Base-by-base conservation (phyloP, 1,140 invertebrate genomes). In the Anthonomus grandis region DNA sequence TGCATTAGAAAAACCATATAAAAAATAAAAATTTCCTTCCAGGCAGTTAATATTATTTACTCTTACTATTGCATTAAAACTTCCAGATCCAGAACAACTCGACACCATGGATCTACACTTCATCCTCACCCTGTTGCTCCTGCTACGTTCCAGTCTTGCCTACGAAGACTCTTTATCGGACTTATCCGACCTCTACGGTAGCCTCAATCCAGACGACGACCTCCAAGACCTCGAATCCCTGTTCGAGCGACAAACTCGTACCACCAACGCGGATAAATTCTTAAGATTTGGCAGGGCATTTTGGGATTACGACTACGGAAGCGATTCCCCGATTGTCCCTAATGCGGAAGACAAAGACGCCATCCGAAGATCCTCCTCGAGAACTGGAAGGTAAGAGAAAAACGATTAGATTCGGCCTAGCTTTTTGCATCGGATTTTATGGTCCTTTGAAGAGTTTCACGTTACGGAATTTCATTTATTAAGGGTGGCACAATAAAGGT, bases 361-460 rank as follows among this genome's bases (percentile, higher is more conserved):
- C 4, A 41, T 39, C 5, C 42, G 59, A 27, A n/a, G n/a, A n/a
- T n/a, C n/a, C n/a, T 59, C 59, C 21, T 49, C 62, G 8, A 23
- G 62, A 47, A 58, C 55, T 34, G 62, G 62, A 27, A 55, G 55
- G 48, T 19, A 31, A 27, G 62, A 58, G 25, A 63, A 63, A 54
- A 63, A 63, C 49, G 58, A 63, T 63, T 47, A 59, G 62, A 44
- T 63, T 63, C 48, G 61, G 61, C 36, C 57, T n/a, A n/a, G n/a
- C n/a, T n/a, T n/a, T n/a, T n/a, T n/a, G n/a, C n/a, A n/a, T n/a
- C n/a, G n/a, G n/a, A n/a, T n/a, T n/a, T n/a, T n/a, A n/a, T n/a
- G n/a, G n/a, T n/a, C n/a, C n/a, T n/a, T n/a, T n/a, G n/a, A n/a
- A n/a, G n/a, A n/a, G n/a, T n/a, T n/a, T n/a, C n/a, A n/a, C n/a